Evolutionary conservation across 2,113 vertebrate genomes (phyloP).

Genomic region (Empidonax alnorum): DNA sequence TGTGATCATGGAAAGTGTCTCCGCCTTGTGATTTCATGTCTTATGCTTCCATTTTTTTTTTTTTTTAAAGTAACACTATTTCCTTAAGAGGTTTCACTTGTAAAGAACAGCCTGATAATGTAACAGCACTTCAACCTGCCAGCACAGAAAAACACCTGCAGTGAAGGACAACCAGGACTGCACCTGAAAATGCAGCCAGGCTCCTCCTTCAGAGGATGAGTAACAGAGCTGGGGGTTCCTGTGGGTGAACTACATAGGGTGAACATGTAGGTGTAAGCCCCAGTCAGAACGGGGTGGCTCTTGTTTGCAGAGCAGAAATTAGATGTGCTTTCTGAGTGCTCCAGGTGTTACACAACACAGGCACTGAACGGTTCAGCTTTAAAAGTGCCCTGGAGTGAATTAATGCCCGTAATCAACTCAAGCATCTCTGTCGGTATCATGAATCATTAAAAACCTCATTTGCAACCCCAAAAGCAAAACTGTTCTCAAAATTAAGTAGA

Average conservation of each 20-base stretch:
- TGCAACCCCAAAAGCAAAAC: slow-evolving; percentile 41
- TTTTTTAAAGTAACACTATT: too few species aligned
- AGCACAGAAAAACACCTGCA: background rate
- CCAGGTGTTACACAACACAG: background rate
- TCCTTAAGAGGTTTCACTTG: background rate
- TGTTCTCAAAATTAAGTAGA: slow-evolving; percentile 40
- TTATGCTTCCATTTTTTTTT: background rate
- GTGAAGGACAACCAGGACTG: background rate
- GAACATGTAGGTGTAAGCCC: rapidly evolving
- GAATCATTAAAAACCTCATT: slow-evolving; percentile 49
- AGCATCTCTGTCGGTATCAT: background rate
- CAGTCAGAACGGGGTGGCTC: rapidly evolving
- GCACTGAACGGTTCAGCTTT: background rate
- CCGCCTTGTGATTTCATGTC: background rate
- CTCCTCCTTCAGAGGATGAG: background rate
- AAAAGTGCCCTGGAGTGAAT: background rate
- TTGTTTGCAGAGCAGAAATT: background rate
- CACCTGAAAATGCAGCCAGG: background rate
- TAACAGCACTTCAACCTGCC: background rate
- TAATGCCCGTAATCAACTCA: background rate
- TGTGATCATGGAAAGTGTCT: background rate
- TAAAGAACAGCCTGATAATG: background rate
- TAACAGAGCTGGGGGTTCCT: background rate
- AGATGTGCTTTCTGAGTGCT: background rate
- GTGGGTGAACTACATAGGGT: rapidly evolving